These are phyloP conservation scores for Yponomeuta cagnagella DNA, from an alignment of 2,888 invertebrate genomes.

Conservation along the genomic window DNA sequence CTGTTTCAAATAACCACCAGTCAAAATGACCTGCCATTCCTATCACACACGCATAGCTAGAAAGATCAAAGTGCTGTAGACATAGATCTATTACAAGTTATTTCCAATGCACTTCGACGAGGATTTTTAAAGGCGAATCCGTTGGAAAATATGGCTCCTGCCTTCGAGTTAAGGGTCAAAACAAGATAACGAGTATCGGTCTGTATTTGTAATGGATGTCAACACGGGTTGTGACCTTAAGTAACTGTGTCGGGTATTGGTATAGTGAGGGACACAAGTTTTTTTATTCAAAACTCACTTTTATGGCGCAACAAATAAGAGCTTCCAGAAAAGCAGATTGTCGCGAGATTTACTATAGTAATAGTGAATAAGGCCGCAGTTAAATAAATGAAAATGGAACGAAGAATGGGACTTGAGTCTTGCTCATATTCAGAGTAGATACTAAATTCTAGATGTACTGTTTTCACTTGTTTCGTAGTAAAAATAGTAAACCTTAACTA, in stretches of 20 bases:
- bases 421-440: too few species aligned
- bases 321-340: too few species aligned
- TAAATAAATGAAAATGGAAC: too few species aligned
- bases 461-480: too few species aligned
- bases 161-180: background rate
- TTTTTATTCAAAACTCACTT: too few species aligned
- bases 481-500: too few species aligned
- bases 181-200: background rate
- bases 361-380: too few species aligned
- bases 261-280: background rate
- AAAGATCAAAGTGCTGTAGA: too few species aligned
- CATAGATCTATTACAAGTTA: background rate
- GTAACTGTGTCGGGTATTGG: conserved; percentile 16
- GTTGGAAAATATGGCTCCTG: background rate
- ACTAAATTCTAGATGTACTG: too few species aligned
- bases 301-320: too few species aligned
- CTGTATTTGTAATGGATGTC: conserved; percentile 55
- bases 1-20: background rate
- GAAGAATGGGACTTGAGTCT: too few species aligned
- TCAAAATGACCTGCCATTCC: background rate
- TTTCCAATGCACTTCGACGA: background rate
- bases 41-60: background rate
- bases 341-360: too few species aligned
- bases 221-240: conserved; percentile 40
- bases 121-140: background rate